These are phyloP conservation scores for Poecile atricapillus DNA, from an alignment of 2,113 vertebrate genomes.

Conservation along the genomic window DNA sequence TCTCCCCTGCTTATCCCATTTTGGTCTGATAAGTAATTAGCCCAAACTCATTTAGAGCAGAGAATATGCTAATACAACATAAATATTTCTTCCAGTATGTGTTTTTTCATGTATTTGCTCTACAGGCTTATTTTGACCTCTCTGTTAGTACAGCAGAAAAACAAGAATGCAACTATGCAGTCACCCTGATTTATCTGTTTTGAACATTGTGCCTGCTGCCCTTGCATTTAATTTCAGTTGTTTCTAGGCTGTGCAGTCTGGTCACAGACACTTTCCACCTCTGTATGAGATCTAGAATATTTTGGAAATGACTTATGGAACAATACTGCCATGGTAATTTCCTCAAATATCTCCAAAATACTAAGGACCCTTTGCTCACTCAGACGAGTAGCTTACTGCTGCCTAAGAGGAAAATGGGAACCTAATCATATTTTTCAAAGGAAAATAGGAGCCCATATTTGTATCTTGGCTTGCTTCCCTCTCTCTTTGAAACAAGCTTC, in stretches of 20 bases:
- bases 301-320: not conserved
- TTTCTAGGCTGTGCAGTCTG: not conserved
- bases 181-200: conserved; percentile 32
- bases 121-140: not conserved
- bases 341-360: not conserved
- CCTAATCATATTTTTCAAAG: not conserved
- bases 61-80: not conserved
- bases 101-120: not conserved
- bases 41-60: not conserved
- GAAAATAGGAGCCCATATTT: not conserved
- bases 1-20: not conserved
- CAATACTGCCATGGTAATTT: conserved; percentile 7
- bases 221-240: not conserved
- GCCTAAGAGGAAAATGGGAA: conserved; percentile 18
- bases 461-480: not conserved
- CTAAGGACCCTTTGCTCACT: not conserved
- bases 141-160: not conserved
- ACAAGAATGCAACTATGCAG: not conserved
- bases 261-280: not conserved
- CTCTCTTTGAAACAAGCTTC: not conserved
- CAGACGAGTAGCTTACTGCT: not conserved
- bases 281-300: not conserved
- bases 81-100: not conserved
- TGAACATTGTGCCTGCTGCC: conserved; percentile 1
- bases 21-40: conserved; percentile 1